Conservation (phyloP, 2,888 invertebrate genomes). For the Calameuta filiformis region DNA sequence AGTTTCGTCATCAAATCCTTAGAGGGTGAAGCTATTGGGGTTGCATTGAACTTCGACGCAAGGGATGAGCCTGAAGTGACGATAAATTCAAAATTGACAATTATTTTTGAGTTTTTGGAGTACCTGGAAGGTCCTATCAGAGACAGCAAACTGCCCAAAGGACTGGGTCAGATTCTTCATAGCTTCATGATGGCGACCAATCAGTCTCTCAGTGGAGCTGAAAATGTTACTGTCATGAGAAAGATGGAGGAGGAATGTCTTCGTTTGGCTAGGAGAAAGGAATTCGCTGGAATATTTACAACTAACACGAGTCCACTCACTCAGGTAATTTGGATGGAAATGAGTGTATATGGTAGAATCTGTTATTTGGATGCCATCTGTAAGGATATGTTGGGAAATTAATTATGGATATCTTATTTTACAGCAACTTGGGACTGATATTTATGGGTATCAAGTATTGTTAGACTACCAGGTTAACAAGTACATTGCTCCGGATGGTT, state of each 20-base stretch:
- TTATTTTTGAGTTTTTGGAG: conserved; percentile 84
- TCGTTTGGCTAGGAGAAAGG: conserved; percentile 72
- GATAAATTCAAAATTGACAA: conserved; percentile 75
- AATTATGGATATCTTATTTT: neutral
- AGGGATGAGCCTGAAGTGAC: conserved; percentile 82
- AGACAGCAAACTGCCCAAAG: conserved; percentile 72
- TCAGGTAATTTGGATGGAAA: conserved; percentile 70
- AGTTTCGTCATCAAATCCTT: conserved; percentile 77
- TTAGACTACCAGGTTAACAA: conserved; percentile 85
- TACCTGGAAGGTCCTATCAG: conserved; percentile 79
- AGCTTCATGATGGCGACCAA: conserved; percentile 91
- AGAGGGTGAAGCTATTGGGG: conserved; percentile 73
- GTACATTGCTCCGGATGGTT: conserved; percentile 78
- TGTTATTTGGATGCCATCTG: neutral
- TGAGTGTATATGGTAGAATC: neutral
- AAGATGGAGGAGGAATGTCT: conserved; percentile 83
- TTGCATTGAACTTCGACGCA: conserved; percentile 84
- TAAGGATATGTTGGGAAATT: neutral
- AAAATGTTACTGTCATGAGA: conserved; percentile 83
- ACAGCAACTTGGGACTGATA: conserved; percentile 84
- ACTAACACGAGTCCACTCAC: conserved; percentile 91
- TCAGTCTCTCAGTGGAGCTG: conserved; percentile 73
- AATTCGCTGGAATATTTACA: conserved; percentile 83
- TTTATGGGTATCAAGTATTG: conserved; percentile 82
- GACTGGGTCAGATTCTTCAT: conserved; percentile 79